phyloP scores from a whole-genome alignment of 2,113 vertebrate species.

The Trinectes maculatus region DNA sequence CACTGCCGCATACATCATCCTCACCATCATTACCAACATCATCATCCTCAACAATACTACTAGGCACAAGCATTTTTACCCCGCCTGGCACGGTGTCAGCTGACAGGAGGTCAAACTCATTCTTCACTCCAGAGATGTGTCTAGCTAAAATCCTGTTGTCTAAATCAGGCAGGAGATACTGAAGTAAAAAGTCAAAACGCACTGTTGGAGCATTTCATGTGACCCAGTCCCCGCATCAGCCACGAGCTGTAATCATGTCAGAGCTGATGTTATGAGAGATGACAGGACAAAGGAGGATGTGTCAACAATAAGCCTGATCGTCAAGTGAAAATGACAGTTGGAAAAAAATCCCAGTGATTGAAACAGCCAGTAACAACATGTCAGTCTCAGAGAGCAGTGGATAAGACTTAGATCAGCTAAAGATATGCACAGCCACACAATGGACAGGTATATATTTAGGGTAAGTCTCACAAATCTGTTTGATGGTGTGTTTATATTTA shows the following conservation, averaged over 20 bases:
- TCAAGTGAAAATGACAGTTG: conserved; percentile 55
- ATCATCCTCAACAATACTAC: conserved; percentile 22
- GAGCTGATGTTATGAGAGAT: conserved; percentile 61
- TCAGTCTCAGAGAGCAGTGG: conserved; percentile 52
- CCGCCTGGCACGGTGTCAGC: conserved; percentile 2
- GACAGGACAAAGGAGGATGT: conserved; percentile 73
- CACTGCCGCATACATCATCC: conserved; percentile 9
- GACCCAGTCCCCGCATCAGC: conserved; percentile 58
- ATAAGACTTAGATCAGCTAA: conserved; percentile 56
- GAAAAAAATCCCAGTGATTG: conserved; percentile 53
- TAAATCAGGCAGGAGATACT: conserved; percentile 31
- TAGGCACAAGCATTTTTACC: neutral
- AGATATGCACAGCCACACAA: conserved; percentile 50
- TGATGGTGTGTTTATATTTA: conserved; percentile 63
- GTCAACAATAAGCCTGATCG: conserved; percentile 66
- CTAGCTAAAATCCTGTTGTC: conserved; percentile 37
- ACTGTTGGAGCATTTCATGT: conserved; percentile 38
- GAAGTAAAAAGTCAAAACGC: conserved; percentile 60
- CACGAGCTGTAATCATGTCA: conserved; percentile 79
- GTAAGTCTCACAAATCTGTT: conserved; percentile 58
- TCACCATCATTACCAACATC: conserved; percentile 19
- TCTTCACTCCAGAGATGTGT: conserved; percentile 29
- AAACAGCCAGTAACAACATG: conserved; percentile 59
- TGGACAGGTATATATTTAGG: conserved; percentile 58
- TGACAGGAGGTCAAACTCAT: conserved; percentile 45